Conservation (phyloP, 2,113 vertebrate genomes). For the Python bivittatus region DNA sequence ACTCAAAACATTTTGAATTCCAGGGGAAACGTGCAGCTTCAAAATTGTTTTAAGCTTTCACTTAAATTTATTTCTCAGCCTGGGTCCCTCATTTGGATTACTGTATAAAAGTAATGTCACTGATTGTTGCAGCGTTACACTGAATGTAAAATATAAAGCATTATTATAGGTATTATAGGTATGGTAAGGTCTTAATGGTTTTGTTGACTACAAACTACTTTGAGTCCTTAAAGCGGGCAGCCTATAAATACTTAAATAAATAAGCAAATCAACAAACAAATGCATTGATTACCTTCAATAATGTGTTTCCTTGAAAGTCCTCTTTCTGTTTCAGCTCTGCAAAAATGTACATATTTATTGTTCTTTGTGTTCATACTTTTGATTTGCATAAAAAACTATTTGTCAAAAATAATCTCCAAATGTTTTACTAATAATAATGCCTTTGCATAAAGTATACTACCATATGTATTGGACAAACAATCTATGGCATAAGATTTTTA, state of each 20-base stretch:
- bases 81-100: background rate
- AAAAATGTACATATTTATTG: slow-evolving; percentile 6
- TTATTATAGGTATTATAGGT: background rate
- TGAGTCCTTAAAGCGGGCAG: background rate
- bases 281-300: slow-evolving; percentile 85
- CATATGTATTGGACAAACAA: background rate
- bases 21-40: background rate
- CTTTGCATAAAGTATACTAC: background rate
- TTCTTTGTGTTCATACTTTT: background rate
- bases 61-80: background rate
- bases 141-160: background rate
- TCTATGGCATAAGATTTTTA: background rate
- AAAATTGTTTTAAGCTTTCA: background rate
- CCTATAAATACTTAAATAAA: background rate
- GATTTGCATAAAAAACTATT: background rate
- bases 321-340: slow-evolving; percentile 93
- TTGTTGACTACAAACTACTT: background rate
- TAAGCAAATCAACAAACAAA: background rate
- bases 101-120: background rate
- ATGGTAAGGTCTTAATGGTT: background rate
- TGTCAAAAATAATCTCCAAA: background rate
- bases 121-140: background rate
- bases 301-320: slow-evolving; percentile 96
- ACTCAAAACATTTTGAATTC: background rate
- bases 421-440: background rate